These are phyloP conservation scores for Hyles lineata DNA, from an alignment of 2,888 invertebrate genomes.

Conservation along the genomic window DNA sequence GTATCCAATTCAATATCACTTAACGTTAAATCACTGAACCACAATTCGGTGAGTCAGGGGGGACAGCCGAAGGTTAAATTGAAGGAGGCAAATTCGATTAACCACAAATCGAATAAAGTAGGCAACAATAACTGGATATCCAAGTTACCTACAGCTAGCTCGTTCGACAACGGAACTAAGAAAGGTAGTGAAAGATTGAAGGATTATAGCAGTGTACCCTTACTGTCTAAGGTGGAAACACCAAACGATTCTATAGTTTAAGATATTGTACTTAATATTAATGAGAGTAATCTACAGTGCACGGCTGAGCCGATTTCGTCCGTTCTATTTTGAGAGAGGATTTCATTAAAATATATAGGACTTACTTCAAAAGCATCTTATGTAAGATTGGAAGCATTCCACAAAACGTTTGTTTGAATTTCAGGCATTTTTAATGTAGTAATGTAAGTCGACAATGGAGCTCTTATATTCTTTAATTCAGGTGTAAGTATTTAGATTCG, in stretches of 20 bases:
- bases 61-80: conserved; percentile 73
- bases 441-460: background rate
- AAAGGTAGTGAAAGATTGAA: conserved; percentile 70
- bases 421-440: background rate
- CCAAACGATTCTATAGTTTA: conserved; percentile 77
- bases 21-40: conserved; percentile 72
- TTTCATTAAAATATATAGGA: background rate
- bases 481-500: background rate
- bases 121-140: conserved; percentile 83
- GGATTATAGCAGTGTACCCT: conserved; percentile 80
- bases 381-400: background rate
- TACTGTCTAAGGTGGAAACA: conserved; percentile 74
- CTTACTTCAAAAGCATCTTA: background rate
- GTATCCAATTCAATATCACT: conserved; percentile 72
- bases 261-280: conserved; percentile 33
- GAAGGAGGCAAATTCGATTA: conserved; percentile 72
- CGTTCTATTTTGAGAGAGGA: background rate
- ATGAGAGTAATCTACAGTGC: background rate
- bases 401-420: background rate
- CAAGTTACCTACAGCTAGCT: conserved; percentile 75
- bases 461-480: background rate
- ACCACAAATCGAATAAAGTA: conserved; percentile 71
- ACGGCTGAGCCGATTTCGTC: conserved; percentile 9
- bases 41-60: conserved; percentile 62
- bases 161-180: conserved; percentile 74